Base-by-base conservation (phyloP, 2,888 invertebrate species). In the Leptinotarsa rubiginosa region DNA sequence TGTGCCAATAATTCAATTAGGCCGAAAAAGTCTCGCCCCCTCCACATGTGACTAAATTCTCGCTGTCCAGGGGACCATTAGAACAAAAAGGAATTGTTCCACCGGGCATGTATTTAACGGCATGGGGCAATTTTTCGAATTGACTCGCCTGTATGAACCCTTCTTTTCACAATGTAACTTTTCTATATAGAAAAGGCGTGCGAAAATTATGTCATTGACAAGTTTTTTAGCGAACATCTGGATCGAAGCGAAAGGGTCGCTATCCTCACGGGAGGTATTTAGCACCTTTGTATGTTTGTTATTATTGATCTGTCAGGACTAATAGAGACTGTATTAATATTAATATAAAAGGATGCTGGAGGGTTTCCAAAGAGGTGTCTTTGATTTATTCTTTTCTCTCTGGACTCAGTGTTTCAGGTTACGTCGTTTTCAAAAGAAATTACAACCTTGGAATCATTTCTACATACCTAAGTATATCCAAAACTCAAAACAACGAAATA, bases 121-220 rank as follows among this genome's bases (percentile, higher is more conserved):
- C 79, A 69, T 70, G 79, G 68, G 72, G 74, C 74, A 77, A 73
- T 81, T 82, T 82, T 81, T 81, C 81, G 81, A 81, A 80, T 82
- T 80, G 81, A 82, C 79, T 83, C 80, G 76, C 73, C 79, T 77
- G 76, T 79, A 79, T 78, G 75, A 78, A 78, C 70, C 80, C 82
- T 82, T 81, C 81, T 81, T 81, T 76, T 64, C 78, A 79, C 79
- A 83, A 82, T 83, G 84, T 84, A 82, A 76, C 83, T 74, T 82
- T 81, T 80, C 72, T 72, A 81, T 81, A 83, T 81, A 82, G 81
- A 85, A 79, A 84, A 84, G 85, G 85, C 85, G 84, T 84, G 84
- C 83, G 84, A 84, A 84, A 84, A 85, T 85, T 84, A 84, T 83
- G 82, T 84, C 84, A 84, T 84, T 83, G 84, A 82, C 81, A 81